phyloP scores from a whole-genome alignment of 1,140 invertebrate species.

The Agrypnia vestita region DNA sequence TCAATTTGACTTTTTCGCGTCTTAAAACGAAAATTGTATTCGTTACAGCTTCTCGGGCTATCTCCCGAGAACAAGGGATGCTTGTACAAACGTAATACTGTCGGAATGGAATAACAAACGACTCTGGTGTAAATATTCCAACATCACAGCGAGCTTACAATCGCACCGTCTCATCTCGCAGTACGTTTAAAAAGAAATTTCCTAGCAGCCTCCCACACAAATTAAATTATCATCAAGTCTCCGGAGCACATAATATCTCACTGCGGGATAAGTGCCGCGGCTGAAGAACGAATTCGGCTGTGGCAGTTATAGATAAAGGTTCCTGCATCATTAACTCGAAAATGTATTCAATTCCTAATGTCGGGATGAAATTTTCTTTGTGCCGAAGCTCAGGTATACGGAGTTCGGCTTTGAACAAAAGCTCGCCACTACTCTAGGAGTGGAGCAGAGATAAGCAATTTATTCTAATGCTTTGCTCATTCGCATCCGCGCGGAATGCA shows the following conservation, averaged over 20 bases:
- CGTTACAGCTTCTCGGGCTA: background rate
- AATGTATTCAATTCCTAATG: slow-evolving; percentile 59
- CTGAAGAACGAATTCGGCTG: slow-evolving; percentile 44
- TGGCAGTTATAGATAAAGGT: slow-evolving; percentile 57
- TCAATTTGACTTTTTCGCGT: too few relatives aligned
- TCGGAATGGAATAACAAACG: slow-evolving; percentile 16
- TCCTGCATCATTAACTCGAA: slow-evolving; percentile 59
- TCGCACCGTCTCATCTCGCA: slow-evolving; percentile 17
- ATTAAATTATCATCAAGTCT: slow-evolving; percentile 47
- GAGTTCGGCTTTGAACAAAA: slow-evolving; percentile 49
- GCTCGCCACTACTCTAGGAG: slow-evolving; percentile 9
- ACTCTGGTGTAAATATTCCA: background rate
- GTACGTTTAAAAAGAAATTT: slow-evolving; percentile 41
- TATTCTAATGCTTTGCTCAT: slow-evolving; percentile 59
- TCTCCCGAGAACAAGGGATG: background rate
- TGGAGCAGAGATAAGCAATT: slow-evolving; percentile 57
- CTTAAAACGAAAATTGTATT: too few relatives aligned
- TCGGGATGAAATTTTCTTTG: slow-evolving; percentile 57
- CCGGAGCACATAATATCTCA: slow-evolving; percentile 31
- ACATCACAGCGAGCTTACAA: slow-evolving; percentile 19
- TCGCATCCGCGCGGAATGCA: slow-evolving; percentile 51
- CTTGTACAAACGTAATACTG: slow-evolving; percentile 30
- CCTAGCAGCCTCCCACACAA: background rate
- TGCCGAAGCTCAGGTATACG: slow-evolving; percentile 42
- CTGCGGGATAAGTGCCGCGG: slow-evolving; percentile 6